Conservation (phyloP, 2,113 vertebrate species). For the Hemichromis elongatus region DNA sequence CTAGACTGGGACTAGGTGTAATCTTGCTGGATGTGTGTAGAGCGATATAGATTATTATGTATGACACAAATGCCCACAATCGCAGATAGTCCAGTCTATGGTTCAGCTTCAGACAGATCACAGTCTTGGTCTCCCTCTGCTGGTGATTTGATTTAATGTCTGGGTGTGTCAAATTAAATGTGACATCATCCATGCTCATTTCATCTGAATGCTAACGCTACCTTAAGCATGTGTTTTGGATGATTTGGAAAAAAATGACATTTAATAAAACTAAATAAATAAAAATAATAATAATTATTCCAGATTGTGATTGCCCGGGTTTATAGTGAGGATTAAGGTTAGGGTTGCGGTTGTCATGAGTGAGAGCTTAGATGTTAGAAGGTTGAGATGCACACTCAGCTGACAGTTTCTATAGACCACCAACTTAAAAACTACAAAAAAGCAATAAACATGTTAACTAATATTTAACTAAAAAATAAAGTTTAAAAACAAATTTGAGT, state of each 20-base stretch:
- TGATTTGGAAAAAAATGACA: background rate
- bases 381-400: background rate
- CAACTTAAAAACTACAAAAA: background rate
- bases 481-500: background rate
- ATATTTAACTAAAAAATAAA: too few species aligned
- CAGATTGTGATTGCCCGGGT: background rate
- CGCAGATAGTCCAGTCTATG: background rate
- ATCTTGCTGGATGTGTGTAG: background rate
- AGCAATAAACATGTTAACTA: background rate
- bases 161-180: background rate
- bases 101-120: background rate
- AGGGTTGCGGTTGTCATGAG: background rate
- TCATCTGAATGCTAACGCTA: background rate
- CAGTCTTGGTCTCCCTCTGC: conserved; percentile 45
- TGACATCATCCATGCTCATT: background rate
- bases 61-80: background rate
- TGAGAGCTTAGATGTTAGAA: background rate
- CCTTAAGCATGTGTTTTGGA: background rate
- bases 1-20: background rate
- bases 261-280: background rate
- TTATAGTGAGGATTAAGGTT: background rate
- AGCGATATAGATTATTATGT: background rate
- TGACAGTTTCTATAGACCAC: background rate
- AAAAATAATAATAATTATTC: background rate
- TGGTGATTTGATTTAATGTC: background rate